These are phyloP conservation scores for Eretmochelys imbricata DNA, from an alignment of 2,113 vertebrate species.

Conservation along the genomic window DNA sequence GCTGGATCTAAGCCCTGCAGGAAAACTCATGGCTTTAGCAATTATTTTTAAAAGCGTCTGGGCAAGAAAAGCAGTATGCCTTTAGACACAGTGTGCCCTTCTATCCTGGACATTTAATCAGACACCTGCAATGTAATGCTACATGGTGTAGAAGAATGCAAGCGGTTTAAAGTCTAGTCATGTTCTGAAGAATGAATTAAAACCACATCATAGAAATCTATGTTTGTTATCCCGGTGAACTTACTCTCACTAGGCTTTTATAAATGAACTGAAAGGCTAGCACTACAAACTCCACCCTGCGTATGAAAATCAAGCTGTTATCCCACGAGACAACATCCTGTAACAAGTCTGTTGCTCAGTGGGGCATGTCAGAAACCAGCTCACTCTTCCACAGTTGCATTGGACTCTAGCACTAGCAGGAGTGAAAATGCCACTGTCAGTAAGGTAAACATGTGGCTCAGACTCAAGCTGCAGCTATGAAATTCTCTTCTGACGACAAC, in stretches of 20 bases:
- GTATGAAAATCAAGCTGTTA: background rate
- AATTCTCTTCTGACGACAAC: slow-evolving; percentile 29
- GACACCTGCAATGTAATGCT: background rate
- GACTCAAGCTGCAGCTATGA: background rate
- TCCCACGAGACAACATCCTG: background rate
- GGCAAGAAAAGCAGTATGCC: background rate
- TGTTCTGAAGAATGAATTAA: background rate
- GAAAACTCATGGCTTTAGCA: background rate
- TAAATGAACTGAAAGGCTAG: background rate
- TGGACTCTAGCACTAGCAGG: background rate
- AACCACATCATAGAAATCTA: background rate
- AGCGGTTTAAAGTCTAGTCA: background rate
- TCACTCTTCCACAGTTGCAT: background rate
- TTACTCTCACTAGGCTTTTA: background rate
- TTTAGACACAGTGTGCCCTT: background rate
- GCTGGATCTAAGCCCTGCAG: slow-evolving; percentile 92
- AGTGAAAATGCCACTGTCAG: slow-evolving; percentile 2
- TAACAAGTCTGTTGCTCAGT: background rate
- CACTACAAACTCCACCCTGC: background rate
- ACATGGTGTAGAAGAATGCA: background rate
- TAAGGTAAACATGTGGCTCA: background rate
- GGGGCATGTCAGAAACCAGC: background rate
- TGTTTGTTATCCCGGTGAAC: background rate
- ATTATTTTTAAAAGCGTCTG: background rate
- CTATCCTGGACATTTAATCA: background rate